These are phyloP conservation scores for Apamea monoglypha DNA, from an alignment of 2,888 invertebrate species.

Conservation along the genomic window DNA sequence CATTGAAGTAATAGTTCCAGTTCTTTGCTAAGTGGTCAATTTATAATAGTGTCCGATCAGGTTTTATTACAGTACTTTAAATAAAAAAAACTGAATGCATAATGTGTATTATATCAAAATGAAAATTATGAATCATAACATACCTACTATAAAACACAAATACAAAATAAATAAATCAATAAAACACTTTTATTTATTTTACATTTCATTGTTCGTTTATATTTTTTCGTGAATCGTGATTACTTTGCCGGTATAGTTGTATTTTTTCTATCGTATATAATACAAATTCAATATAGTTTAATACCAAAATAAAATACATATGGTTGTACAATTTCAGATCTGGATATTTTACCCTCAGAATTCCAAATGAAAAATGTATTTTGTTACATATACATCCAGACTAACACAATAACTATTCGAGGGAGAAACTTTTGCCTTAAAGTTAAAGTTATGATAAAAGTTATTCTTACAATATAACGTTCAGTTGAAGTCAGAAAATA, in stretches of 20 bases:
- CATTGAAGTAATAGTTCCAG: no score
- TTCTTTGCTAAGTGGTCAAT: not conserved
- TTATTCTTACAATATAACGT: slow-evolving; percentile 45
- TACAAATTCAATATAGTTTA: not conserved
- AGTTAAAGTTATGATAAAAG: slow-evolving; percentile 48
- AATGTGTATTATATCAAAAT: not conserved
- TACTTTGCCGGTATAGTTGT: not conserved
- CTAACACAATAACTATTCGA: slow-evolving; percentile 26
- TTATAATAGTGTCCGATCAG: not conserved
- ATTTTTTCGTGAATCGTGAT: not conserved
- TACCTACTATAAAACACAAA: not conserved
- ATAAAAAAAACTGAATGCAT: not conserved
- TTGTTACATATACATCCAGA: slow-evolving; percentile 25
- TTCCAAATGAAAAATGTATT: slow-evolving; percentile 5
- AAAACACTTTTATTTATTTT: not conserved
- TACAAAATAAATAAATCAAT: not conserved
- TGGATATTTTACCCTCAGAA: not conserved
- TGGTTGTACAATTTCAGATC: not conserved
- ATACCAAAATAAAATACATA: not conserved
- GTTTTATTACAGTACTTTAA: not conserved
- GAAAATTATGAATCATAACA: not conserved
- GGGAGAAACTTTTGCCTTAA: slow-evolving; percentile 36
- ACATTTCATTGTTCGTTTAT: not conserved
- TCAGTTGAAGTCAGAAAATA: slow-evolving; percentile 56
- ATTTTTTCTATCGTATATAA: not conserved